Base-by-base conservation (phyloP, 2,888 invertebrate species). In the Ennomos erosarius region DNA sequence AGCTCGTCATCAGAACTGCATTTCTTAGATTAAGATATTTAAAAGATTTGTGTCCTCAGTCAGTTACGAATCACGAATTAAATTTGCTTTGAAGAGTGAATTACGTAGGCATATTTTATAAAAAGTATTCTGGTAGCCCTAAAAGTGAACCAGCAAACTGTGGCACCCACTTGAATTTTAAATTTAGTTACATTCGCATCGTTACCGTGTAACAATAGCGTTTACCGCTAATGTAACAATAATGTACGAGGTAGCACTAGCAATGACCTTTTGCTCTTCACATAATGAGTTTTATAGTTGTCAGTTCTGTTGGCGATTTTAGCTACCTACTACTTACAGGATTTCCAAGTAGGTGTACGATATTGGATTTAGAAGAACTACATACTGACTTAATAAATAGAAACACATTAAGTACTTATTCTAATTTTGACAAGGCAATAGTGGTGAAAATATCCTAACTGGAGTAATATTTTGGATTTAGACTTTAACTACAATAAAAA, bases 81-180 rank as follows among this genome's bases (percentile, higher is more conserved):
- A 2, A 16, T 42, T 2, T 42, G 11, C 9, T 9, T 13, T 9
- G 9, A 13, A 12, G 1, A 10, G 26, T 9, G 38, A 9, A 39
- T 39, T 26, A 10, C 4, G 1, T 10, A 4, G 4, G 13, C 10
- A n/a, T 36, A 26, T 26, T 38, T 11, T 34, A 12, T 38, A 39
- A 42, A 36, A 39, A 26, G n/a, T 16, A 43, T 8, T 10, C 10
- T 47, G 40, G 26, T 51, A 60, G 26, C 59, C 59, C 59, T 60
- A 43, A 4, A 36, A 40, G 39, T 48, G 47, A 59, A 35, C 55
- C 34, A 52, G 38, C 69, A 48, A 49, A 63, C 77, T 64, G 58
- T 58, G 47, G 59, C 59, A 60, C 55, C 59, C 43, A 77, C 76
- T 76, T 74, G 76, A 77, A 77, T 71, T 81, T 76, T 75, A 82